phyloP scores from a whole-genome alignment of 2,113 vertebrate species.

The Campylomormyrus tamandua region DNA sequence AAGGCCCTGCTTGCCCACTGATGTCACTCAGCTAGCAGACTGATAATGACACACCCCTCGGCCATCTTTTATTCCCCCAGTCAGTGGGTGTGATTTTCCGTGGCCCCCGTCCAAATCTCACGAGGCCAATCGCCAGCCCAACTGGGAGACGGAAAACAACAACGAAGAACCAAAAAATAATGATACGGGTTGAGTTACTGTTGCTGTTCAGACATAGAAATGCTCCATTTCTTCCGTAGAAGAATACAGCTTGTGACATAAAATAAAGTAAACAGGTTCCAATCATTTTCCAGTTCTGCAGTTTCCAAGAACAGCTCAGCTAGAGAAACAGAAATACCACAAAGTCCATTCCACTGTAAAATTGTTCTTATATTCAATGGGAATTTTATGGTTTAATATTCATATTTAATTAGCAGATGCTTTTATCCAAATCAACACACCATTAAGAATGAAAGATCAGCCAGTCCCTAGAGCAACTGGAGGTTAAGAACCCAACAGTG shows the following conservation, averaged over 20 bases:
- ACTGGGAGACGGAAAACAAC: neutral
- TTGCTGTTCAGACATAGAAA: neutral
- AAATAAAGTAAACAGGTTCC: neutral
- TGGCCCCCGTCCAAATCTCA: neutral
- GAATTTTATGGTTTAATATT: neutral
- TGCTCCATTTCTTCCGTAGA: neutral
- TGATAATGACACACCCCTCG: slow-evolving; percentile 11
- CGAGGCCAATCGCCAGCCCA: neutral
- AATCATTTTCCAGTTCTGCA: neutral
- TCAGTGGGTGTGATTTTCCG: slow-evolving; percentile 21
- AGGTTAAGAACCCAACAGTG: neutral
- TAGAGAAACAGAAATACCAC: neutral
- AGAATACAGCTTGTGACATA: neutral
- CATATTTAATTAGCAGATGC: neutral
- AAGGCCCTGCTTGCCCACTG: neutral
- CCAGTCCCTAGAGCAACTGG: neutral
- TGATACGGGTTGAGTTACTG: neutral
- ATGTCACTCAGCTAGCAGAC: slow-evolving; percentile 7
- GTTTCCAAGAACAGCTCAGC: neutral
- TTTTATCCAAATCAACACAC: neutral
- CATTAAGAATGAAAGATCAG: neutral
- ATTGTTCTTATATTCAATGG: neutral
- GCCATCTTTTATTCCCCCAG: slow-evolving; percentile 26
- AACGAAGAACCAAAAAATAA: neutral
- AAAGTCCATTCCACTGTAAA: neutral